A percentile compares a stretch with the other conserved stretches of the same genome.
Conservation (phyloP, 2,797 vertebrate species). For the Rhinella marina region DNA sequence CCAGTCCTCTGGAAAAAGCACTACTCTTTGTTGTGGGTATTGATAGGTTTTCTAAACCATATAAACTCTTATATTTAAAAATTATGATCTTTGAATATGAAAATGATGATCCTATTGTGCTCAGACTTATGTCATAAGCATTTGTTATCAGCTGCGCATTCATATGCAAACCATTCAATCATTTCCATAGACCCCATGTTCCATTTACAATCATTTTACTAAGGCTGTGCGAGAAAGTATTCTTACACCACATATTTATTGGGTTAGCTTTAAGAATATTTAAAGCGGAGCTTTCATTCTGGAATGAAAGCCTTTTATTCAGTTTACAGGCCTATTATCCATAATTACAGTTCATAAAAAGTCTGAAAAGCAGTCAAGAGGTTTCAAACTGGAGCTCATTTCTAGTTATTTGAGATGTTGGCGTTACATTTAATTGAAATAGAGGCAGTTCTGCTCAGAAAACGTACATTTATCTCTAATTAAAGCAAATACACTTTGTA, state of each 20-base stretch:
- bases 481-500: neutral
- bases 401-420: neutral
- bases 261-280: neutral
- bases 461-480: neutral
- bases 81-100: neutral
- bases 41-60: too few species aligned
- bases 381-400: neutral
- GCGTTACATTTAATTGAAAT: too few species aligned
- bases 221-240: neutral
- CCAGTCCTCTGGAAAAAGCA: too few species aligned
- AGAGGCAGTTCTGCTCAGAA: neutral
- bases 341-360: neutral
- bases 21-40: too few species aligned
- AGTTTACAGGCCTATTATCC: neutral
- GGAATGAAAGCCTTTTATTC: neutral
- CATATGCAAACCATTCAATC: neutral
- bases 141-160: neutral
- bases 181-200: neutral
- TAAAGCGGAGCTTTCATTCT: neutral
- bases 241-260: constrained; percentile 22
- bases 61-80: neutral
- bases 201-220: neutral
- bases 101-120: neutral
- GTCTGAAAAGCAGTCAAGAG: neutral
- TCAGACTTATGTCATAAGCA: neutral